These are phyloP conservation scores for Notocelia uddmanniana DNA, from an alignment of 2,888 invertebrate genomes.

Conservation along the genomic window DNA sequence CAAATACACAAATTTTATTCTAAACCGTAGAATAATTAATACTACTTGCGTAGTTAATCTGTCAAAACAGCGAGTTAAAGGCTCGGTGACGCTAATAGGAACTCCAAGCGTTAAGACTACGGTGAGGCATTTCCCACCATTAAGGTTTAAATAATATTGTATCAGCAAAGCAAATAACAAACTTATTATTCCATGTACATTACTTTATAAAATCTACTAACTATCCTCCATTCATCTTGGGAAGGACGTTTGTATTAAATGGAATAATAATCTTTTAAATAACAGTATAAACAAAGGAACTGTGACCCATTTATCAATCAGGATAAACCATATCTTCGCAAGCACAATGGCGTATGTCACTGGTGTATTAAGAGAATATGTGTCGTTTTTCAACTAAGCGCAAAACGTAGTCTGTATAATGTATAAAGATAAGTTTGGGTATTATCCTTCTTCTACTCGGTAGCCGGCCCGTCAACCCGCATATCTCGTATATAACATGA, in stretches of 20 bases:
- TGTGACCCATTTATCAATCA: conserved; percentile 33
- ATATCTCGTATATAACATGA: conserved; percentile 7
- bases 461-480: conserved; percentile 24
- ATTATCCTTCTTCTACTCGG: conserved; percentile 1
- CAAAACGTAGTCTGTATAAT: neutral
- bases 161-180: neutral
- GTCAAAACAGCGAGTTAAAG: no score
- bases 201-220: neutral
- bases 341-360: conserved; percentile 5
- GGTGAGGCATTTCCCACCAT: no score
- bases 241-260: conserved; percentile 8
- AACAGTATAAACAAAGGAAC: conserved; percentile 22
- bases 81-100: no score
- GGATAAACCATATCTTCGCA: conserved; percentile 5
- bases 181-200: conserved; percentile 1
- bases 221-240: conserved; percentile 23
- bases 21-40: no score
- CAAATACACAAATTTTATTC: no score
- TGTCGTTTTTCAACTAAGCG: neutral
- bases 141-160: neutral
- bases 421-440: conserved; percentile 9
- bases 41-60: no score
- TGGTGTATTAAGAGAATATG: neutral
- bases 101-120: no score
- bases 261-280: conserved; percentile 30